Percentiles rank a stretch among this genome's conserved stretches.
phyloP scores from a whole-genome alignment of 2,888 invertebrate genomes.

The Patella caerulea region DNA sequence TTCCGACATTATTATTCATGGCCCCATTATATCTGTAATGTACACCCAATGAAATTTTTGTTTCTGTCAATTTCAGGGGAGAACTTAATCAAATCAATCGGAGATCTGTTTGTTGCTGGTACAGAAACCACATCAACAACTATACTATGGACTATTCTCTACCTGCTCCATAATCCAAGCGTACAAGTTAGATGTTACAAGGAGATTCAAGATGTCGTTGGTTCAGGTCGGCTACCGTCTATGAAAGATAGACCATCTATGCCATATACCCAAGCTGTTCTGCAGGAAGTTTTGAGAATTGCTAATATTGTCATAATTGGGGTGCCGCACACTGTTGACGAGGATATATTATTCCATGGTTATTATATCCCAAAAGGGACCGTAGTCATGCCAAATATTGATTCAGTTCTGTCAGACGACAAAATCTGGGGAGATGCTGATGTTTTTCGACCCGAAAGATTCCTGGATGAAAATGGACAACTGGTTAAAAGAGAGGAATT shows the following conservation, averaged over 20 bases:
- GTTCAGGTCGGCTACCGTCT: slow-evolving; percentile 43
- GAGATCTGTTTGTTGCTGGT: slow-evolving; percentile 55
- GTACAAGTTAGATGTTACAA: slow-evolving; percentile 55
- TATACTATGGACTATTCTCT: slow-evolving; percentile 86
- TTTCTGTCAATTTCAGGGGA: no score
- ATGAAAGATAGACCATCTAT: slow-evolving; percentile 41
- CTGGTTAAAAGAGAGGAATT: slow-evolving; percentile 31
- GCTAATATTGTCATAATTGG: slow-evolving; percentile 50
- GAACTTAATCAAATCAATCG: slow-evolving; percentile 29
- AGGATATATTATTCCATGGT: slow-evolving; percentile 53
- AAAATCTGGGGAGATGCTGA: slow-evolving; percentile 46
- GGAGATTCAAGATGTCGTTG: slow-evolving; percentile 64
- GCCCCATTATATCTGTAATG: no score
- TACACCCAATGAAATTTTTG: no score
- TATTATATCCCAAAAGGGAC: slow-evolving; percentile 60
- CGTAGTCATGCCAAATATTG: slow-evolving; percentile 46
- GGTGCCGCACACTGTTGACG: slow-evolving; percentile 43
- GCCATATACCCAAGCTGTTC: slow-evolving; percentile 56
- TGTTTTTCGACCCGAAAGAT: slow-evolving; percentile 54
- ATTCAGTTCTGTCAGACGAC: slow-evolving; percentile 49
- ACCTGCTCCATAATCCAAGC: slow-evolving; percentile 84
- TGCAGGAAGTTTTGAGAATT: slow-evolving; percentile 55
- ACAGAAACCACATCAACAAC: slow-evolving; percentile 86
- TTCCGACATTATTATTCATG: no score
- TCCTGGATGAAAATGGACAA: slow-evolving; percentile 42